Conservation (phyloP, 1,140 invertebrate genomes). For the Gryon sp. region DNA sequence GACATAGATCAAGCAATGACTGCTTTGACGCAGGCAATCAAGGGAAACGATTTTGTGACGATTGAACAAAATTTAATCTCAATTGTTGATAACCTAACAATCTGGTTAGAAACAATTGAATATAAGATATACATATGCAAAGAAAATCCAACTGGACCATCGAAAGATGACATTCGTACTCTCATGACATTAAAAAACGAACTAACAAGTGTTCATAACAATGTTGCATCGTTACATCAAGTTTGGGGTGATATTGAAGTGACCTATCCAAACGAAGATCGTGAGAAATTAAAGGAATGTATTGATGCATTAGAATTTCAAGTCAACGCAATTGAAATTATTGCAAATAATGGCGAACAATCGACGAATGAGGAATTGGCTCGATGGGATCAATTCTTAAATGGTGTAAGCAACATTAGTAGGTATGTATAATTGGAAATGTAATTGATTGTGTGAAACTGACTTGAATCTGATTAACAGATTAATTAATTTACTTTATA, state of each 20-base stretch:
- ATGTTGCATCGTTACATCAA: constrained; percentile 71
- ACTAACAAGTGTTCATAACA: constrained; percentile 77
- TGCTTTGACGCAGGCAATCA: constrained; percentile 82
- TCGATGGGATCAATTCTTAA: constrained; percentile 86
- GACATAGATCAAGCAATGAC: constrained; percentile 82
- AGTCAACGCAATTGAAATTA: constrained; percentile 78
- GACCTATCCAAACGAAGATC: constrained; percentile 73
- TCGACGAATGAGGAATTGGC: constrained; percentile 82
- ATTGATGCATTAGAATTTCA: constrained; percentile 76
- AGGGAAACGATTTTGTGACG: constrained; percentile 81
- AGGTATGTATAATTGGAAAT: constrained; percentile 67
- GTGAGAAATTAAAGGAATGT: constrained; percentile 75
- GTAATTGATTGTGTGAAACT: background rate
- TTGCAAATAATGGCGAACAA: constrained; percentile 80
- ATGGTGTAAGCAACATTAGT: constrained; percentile 80
- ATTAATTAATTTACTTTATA: constrained; percentile 13
- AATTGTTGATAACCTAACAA: constrained; percentile 88
- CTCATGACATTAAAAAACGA: constrained; percentile 80
- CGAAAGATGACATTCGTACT: constrained; percentile 60
- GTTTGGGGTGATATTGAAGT: constrained; percentile 74
- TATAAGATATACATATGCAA: constrained; percentile 85
- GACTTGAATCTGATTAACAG: background rate
- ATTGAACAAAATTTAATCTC: constrained; percentile 86
- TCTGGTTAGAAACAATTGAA: constrained; percentile 90
- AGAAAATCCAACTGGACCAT: constrained; percentile 72